Conservation (phyloP, 2,888 invertebrate genomes). For the Athetis lepigone region DNA sequence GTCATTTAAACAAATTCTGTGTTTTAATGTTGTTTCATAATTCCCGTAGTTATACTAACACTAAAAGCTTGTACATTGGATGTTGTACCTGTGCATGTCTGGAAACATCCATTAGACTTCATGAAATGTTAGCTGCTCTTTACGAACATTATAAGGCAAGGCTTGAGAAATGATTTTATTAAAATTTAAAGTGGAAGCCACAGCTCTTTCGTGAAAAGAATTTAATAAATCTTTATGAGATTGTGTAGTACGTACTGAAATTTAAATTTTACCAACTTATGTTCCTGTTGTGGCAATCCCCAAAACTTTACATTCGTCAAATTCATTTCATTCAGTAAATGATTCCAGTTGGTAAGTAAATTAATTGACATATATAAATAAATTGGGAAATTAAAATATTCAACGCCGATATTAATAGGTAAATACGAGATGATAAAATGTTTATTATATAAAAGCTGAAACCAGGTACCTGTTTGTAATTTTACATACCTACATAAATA, state of each 20-base stretch:
- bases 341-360: background rate
- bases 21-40: background rate
- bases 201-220: slow-evolving; percentile 69
- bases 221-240: slow-evolving; percentile 80
- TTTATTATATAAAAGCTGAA: too few relatives aligned
- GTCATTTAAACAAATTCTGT: background rate
- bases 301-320: background rate
- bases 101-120: slow-evolving; percentile 47
- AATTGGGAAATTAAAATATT: too few relatives aligned
- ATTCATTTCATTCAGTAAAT: background rate
- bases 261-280: slow-evolving; percentile 21
- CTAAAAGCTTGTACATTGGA: slow-evolving; percentile 16
- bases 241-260: slow-evolving; percentile 63
- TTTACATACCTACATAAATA: too few relatives aligned
- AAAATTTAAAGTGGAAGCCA: slow-evolving; percentile 71
- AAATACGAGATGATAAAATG: too few relatives aligned
- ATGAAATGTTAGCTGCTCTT: slow-evolving; percentile 42
- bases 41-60: background rate
- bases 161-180: slow-evolving; percentile 75
- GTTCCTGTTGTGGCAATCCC: background rate
- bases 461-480: too few relatives aligned
- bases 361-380: too few relatives aligned
- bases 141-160: slow-evolving; percentile 58
- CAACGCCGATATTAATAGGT: too few relatives aligned
- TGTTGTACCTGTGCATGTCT: slow-evolving; percentile 23